Conservation (phyloP, 2,797 vertebrate genomes). For the Arnoldichthys spilopterus region DNA sequence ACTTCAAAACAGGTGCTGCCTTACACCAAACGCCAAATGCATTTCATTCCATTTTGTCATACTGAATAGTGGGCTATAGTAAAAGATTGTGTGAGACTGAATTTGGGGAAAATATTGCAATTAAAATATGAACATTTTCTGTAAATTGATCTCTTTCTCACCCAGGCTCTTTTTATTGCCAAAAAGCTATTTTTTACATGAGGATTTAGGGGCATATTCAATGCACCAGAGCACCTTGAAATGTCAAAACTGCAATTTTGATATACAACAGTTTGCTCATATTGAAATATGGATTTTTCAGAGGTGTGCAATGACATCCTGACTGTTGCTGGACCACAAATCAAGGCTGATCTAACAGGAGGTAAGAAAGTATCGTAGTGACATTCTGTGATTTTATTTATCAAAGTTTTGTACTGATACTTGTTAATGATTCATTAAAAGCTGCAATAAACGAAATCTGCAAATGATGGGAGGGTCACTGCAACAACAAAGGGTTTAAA, state of each 20-base stretch:
- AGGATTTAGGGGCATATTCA: too few relatives aligned
- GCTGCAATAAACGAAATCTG: not conserved
- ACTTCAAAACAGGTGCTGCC: constrained; percentile 52
- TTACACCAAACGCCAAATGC: not conserved
- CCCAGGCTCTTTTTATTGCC: too few relatives aligned
- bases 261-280: not conserved
- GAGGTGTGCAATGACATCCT: constrained; percentile 72
- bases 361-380: constrained; percentile 52
- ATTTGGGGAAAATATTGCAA: too few relatives aligned
- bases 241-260: too few relatives aligned
- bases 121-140: too few relatives aligned
- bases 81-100: not conserved
- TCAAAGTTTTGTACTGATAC: too few relatives aligned
- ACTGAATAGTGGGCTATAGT: not conserved
- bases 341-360: constrained; percentile 57
- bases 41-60: not conserved
- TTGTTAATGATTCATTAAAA: not conserved
- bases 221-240: too few relatives aligned
- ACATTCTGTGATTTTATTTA: not conserved
- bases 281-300: constrained; percentile 30
- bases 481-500: too few relatives aligned
- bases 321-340: constrained; percentile 59
- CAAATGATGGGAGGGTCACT: not conserved
- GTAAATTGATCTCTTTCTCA: too few relatives aligned
- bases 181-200: too few relatives aligned